These are phyloP conservation scores for Acanthosepion lycidas DNA, from an alignment of 2,888 invertebrate species.

Conservation along the genomic window DNA sequence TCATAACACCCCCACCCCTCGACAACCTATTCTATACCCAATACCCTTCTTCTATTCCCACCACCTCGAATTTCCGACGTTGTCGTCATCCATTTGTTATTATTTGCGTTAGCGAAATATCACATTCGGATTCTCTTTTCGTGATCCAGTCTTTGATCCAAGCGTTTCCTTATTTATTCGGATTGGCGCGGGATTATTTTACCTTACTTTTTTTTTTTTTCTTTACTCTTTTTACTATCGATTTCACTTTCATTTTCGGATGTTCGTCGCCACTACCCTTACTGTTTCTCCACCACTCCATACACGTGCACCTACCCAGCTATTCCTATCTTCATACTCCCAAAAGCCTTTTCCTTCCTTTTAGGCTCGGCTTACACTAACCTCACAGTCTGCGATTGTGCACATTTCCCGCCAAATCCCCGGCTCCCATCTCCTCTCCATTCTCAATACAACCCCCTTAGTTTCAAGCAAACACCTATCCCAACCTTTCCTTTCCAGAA, in stretches of 20 bases:
- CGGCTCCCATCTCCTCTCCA: not conserved
- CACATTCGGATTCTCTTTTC: constrained; percentile 25
- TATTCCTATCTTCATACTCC: constrained; percentile 4
- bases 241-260: constrained; percentile 22
- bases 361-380: constrained; percentile 23
- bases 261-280: not conserved
- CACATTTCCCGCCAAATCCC: constrained; percentile 18
- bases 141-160: constrained; percentile 21
- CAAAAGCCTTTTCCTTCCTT: constrained; percentile 25
- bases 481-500: not conserved
- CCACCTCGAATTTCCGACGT: constrained; percentile 15
- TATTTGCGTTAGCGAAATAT: constrained; percentile 21
- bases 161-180: constrained; percentile 13
- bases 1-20: not conserved
- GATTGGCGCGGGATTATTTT: constrained; percentile 20
- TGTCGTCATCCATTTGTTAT: constrained; percentile 33
- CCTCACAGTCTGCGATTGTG: not conserved
- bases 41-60: not conserved
- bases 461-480: not conserved
- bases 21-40: not conserved
- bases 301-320: constrained; percentile 33
- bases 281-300: not conserved
- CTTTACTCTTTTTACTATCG: not conserved
- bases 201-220: not conserved
- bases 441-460: not conserved